Conservation (phyloP, 2,797 vertebrate species). For the Ambastaia sidthimunki region DNA sequence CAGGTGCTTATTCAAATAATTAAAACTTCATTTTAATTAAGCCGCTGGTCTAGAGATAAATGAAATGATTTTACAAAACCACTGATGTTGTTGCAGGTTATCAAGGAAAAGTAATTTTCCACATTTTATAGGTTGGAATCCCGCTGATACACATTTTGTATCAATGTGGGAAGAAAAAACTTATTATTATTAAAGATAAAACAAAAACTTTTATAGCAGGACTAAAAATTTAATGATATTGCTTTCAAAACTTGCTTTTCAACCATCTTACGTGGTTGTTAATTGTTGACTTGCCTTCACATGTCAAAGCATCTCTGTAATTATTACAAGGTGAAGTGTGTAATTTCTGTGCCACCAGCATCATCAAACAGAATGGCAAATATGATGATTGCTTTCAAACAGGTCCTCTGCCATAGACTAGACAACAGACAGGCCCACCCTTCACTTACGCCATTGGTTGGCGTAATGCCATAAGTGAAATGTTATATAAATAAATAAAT, state of each 20-base stretch:
- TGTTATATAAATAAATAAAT: neutral
- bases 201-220: neutral
- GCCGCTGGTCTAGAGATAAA: neutral
- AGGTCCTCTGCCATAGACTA: too few species aligned
- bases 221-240: neutral
- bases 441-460: neutral
- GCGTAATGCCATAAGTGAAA: neutral
- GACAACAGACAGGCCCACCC: too few species aligned
- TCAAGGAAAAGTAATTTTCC: neutral
- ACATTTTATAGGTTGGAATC: neutral
- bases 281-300: neutral
- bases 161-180: neutral
- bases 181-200: neutral
- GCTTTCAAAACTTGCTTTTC: neutral
- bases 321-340: too few species aligned
- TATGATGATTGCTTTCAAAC: too few species aligned
- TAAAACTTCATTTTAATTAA: neutral
- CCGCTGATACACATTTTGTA: neutral
- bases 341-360: too few species aligned
- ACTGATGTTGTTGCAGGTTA: conserved; percentile 6
- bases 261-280: neutral
- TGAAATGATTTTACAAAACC: neutral
- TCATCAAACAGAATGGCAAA: too few species aligned
- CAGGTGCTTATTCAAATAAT: neutral
- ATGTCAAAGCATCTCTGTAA: neutral